These are phyloP conservation scores for Drosophila busckii DNA, from an alignment of 1,140 invertebrate species.

Conservation along the genomic window DNA sequence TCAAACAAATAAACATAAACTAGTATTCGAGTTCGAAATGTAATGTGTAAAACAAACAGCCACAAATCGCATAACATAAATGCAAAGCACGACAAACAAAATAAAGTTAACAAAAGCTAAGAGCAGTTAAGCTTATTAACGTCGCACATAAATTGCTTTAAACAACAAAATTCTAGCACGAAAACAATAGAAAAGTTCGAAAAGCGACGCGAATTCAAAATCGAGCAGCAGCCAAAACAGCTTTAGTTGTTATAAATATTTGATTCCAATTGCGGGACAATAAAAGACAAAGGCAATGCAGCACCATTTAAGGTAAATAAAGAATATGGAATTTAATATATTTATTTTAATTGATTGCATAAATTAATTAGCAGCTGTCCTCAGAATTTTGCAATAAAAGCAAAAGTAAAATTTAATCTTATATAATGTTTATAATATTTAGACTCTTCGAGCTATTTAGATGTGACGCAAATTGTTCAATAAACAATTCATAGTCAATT, in stretches of 20 bases:
- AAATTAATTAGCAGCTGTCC: conserved; percentile 3
- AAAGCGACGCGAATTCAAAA: conserved; percentile 27
- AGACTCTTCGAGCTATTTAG: too few species aligned
- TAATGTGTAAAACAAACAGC: conserved; percentile 62
- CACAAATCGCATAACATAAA: too few species aligned
- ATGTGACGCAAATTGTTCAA: too few species aligned
- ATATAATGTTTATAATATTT: too few species aligned
- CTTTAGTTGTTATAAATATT: conserved; percentile 34
- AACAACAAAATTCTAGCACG: too few species aligned
- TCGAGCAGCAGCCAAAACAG: conserved; percentile 26
- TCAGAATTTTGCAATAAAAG: conserved; percentile 7
- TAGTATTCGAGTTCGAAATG: conserved; percentile 57
- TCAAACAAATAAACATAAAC: conserved; percentile 58
- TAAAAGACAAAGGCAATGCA: conserved; percentile 62
- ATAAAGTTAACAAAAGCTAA: conserved; percentile 21
- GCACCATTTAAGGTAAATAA: conserved; percentile 48
- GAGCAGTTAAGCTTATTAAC: conserved; percentile 43
- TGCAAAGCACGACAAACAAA: conserved; percentile 9
- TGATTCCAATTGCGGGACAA: conserved; percentile 24
- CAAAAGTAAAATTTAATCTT: neutral
- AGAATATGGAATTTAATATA: neutral
- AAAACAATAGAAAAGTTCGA: conserved; percentile 35
- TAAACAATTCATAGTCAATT: too few species aligned
- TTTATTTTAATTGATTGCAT: neutral
- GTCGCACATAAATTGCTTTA: conserved; percentile 41